Evolutionary conservation across 2,888 invertebrate species (phyloP).

Genomic region (Furcula furcula): DNA sequence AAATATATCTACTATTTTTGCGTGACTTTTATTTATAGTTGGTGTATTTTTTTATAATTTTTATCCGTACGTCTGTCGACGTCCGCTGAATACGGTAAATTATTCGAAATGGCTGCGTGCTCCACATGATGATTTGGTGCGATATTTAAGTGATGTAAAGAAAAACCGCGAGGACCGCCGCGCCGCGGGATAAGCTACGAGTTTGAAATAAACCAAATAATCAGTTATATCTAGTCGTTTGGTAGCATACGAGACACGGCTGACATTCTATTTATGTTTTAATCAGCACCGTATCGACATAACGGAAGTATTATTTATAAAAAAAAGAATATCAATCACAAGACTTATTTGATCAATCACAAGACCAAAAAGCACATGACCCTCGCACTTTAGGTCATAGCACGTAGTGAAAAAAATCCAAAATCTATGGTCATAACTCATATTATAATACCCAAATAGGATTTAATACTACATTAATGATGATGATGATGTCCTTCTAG

Average conservation of each 20-base stretch:
- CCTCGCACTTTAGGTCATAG: too few relatives aligned
- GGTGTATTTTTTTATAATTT: constrained; percentile 22
- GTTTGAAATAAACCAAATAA: constrained; percentile 52
- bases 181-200: constrained; percentile 16
- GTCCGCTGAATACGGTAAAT: constrained; percentile 22
- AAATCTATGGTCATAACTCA: too few relatives aligned
- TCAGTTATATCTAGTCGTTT: constrained; percentile 37
- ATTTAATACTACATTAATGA: too few relatives aligned
- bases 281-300: constrained; percentile 43
- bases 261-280: constrained; percentile 51
- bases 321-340: constrained; percentile 17
- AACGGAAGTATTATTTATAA: constrained; percentile 37
- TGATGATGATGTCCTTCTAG: too few relatives aligned
- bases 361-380: too few relatives aligned
- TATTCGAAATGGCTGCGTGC: constrained; percentile 28
- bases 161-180: constrained; percentile 25
- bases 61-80: constrained; percentile 16
- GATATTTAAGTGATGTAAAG: constrained; percentile 27
- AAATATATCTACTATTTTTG: constrained; percentile 28
- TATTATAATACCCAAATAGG: too few relatives aligned
- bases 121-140: constrained; percentile 26
- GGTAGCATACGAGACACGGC: constrained; percentile 37
- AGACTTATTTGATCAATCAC: constrained; percentile 12
- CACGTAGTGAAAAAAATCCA: too few relatives aligned
- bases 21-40: constrained; percentile 22